Conservation (phyloP, 2,888 invertebrate genomes). For the Epinotia brunnichana region DNA sequence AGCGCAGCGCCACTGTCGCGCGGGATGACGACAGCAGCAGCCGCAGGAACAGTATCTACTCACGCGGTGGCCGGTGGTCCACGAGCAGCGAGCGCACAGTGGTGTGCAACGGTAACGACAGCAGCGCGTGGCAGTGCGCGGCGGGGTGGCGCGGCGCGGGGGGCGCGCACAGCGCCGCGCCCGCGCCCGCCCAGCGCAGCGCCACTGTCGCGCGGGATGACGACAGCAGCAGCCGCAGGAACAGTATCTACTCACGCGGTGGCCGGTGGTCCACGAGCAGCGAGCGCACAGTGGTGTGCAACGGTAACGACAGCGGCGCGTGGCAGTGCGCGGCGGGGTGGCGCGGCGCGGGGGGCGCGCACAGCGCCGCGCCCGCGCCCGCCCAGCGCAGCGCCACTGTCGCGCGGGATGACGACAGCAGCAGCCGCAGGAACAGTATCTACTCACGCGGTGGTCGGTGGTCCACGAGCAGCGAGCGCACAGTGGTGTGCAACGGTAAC, state of each 20-base stretch:
- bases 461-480: slow-evolving; percentile 83
- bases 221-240: too few relatives aligned
- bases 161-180: too few relatives aligned
- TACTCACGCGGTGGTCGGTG: slow-evolving; percentile 50
- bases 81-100: slow-evolving; percentile 26
- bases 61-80: slow-evolving; percentile 43
- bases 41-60: not conserved
- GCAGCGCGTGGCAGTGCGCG: too few relatives aligned
- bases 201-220: too few relatives aligned
- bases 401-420: slow-evolving; percentile 73
- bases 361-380: too few relatives aligned
- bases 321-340: too few relatives aligned
- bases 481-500: slow-evolving; percentile 81
- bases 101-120: slow-evolving; percentile 79
- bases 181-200: too few relatives aligned
- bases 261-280: not conserved
- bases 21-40: too few relatives aligned
- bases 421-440: slow-evolving; percentile 87
- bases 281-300: not conserved
- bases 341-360: too few relatives aligned
- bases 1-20: too few relatives aligned
- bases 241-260: slow-evolving; percentile 36
- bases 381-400: slow-evolving; percentile 85
- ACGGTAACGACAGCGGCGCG: too few relatives aligned
- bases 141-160: too few relatives aligned